Conservation (phyloP, 92 coral and sea anemone species). For the Desmophyllum pertusum region DNA sequence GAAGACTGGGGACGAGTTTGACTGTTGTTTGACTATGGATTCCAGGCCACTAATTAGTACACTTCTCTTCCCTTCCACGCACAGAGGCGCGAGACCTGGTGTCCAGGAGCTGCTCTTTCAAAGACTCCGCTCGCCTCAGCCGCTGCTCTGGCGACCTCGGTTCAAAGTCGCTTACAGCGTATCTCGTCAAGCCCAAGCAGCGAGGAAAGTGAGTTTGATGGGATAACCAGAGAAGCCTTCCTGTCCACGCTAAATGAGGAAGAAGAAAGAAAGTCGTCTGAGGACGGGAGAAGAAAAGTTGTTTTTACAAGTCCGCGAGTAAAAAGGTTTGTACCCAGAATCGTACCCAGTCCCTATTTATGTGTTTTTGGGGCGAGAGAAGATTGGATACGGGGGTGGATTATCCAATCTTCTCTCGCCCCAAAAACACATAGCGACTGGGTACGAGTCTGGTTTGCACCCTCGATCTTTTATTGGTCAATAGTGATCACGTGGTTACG, state of each 20-base stretch:
- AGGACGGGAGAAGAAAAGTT: slow-evolving; percentile 9
- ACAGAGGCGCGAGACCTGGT: slow-evolving; percentile 81
- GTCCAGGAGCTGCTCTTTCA: slow-evolving; percentile 71
- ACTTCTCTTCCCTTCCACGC: neutral
- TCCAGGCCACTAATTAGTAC: neutral
- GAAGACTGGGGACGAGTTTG: too few relatives aligned
- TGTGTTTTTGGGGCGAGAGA: neutral
- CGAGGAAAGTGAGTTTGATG: slow-evolving; percentile 42
- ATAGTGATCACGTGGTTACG: too few relatives aligned
- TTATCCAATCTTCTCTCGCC: too few relatives aligned
- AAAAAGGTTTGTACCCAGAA: slow-evolving; percentile 4
- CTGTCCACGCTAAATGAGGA: slow-evolving; percentile 36
- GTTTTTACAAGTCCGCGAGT: slow-evolving; percentile 12
- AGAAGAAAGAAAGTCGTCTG: slow-evolving; percentile 14
- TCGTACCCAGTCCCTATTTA: too few relatives aligned
- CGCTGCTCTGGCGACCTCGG: slow-evolving; percentile 34
- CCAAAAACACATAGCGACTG: too few relatives aligned
- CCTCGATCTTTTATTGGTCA: too few relatives aligned
- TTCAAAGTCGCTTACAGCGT: slow-evolving; percentile 25
- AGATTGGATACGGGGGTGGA: neutral
- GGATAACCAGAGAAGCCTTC: slow-evolving; percentile 31
- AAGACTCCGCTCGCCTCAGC: slow-evolving; percentile 59
- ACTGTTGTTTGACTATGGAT: too few relatives aligned
- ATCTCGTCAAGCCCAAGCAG: slow-evolving; percentile 44
- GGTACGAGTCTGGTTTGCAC: too few relatives aligned